Evolutionary conservation across 2,113 vertebrate genomes (phyloP).

Genomic region (Cettia cetti): DNA sequence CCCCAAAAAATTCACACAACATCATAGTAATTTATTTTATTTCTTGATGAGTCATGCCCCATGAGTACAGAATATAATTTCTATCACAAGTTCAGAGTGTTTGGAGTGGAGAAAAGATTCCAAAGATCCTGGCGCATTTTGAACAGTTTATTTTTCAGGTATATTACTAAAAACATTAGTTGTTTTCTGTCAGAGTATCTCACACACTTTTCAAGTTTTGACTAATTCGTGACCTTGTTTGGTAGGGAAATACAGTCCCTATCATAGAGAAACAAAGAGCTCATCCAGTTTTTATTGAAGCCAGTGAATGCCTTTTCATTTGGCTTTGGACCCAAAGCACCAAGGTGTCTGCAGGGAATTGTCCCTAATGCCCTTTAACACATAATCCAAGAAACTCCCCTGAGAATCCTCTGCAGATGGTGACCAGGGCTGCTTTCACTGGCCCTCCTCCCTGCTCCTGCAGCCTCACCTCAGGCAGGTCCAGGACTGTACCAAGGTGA

Average conservation of each 20-base stretch:
- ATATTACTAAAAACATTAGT: not conserved
- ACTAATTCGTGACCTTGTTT: not conserved
- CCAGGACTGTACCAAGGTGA: not conserved
- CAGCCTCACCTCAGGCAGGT: not conserved
- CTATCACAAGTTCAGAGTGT: not conserved
- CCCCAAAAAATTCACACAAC: not conserved
- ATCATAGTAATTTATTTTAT: not conserved
- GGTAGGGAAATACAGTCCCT: not conserved
- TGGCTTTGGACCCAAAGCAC: not conserved
- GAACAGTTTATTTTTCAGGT: not conserved
- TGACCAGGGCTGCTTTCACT: not conserved
- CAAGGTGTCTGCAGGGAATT: not conserved
- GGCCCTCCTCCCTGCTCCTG: not conserved
- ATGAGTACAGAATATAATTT: not conserved
- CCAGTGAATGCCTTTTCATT: not conserved
- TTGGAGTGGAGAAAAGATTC: not conserved
- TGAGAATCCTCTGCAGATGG: not conserved
- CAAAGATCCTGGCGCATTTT: not conserved
- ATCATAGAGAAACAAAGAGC: not conserved
- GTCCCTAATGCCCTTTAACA: not conserved
- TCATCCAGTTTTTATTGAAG: not conserved
- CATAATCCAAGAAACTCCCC: not conserved
- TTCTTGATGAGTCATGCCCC: not conserved
- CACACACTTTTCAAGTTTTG: not conserved
- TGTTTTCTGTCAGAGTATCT: not conserved